Conservation (phyloP, 2,797 vertebrate species). For the Amniataba percoides region DNA sequence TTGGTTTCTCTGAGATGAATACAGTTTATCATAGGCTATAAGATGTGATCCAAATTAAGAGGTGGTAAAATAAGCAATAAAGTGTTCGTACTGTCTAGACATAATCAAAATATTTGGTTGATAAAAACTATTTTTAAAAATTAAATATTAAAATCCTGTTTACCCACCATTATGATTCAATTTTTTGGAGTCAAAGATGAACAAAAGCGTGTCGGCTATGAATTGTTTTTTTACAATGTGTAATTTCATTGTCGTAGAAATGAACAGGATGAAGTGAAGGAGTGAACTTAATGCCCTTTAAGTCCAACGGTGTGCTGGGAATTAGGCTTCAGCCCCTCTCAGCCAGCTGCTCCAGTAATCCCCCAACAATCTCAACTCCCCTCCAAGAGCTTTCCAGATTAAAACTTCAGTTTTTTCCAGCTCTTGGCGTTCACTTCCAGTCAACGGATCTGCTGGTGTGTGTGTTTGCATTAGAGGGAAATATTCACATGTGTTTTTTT, state of each 20-base stretch:
- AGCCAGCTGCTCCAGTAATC: conserved; percentile 32
- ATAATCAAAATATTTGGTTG: background rate
- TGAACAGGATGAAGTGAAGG: background rate
- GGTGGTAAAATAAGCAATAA: background rate
- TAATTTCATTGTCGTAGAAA: background rate
- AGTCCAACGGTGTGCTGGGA: conserved; percentile 31
- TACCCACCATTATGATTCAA: background rate
- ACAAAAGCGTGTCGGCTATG: background rate
- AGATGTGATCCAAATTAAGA: background rate
- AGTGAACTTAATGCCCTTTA: conserved; percentile 7
- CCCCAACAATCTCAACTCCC: conserved; percentile 33
- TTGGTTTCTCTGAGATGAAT: background rate
- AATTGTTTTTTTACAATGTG: background rate
- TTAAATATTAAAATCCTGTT: background rate
- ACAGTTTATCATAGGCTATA: background rate
- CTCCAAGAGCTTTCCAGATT: conserved; percentile 48
- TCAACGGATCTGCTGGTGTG: conserved; percentile 13
- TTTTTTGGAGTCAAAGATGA: background rate
- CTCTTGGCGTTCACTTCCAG: conserved; percentile 20
- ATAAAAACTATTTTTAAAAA: background rate
- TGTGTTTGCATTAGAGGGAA: background rate
- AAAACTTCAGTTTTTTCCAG: conserved; percentile 5
- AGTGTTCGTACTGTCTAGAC: background rate
- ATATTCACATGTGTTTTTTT: conserved; percentile 3
- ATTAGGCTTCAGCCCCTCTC: conserved; percentile 21